A percentile compares a stretch with the other conserved stretches of the same genome.
phyloP scores from a whole-genome alignment of 1,140 invertebrate genomes.

The Orchesella cincta region DNA sequence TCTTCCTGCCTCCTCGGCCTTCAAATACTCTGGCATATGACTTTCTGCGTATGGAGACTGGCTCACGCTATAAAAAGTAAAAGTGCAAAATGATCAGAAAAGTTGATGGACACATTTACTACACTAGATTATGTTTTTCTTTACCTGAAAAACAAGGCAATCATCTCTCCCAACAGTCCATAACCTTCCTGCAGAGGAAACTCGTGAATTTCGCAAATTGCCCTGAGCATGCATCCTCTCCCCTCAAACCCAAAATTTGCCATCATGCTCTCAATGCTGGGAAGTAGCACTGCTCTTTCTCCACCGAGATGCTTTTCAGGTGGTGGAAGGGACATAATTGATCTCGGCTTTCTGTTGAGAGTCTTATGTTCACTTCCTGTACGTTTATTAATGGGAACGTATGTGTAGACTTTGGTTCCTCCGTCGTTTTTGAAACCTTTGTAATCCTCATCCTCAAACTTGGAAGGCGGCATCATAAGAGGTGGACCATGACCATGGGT shows the following conservation, averaged over 20 bases:
- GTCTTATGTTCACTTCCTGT: neutral
- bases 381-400: neutral
- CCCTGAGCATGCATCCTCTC: slow-evolving; percentile 43
- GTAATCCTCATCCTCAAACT: neutral
- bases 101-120: neutral
- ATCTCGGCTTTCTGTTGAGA: neutral
- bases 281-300: slow-evolving; percentile 45
- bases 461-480: neutral
- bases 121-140: neutral
- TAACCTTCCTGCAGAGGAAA: slow-evolving; percentile 43
- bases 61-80: slow-evolving; percentile 41
- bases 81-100: neutral
- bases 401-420: neutral
- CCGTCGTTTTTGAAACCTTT: neutral
- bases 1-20: slow-evolving; percentile 44
- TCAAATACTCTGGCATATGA: slow-evolving; percentile 47
- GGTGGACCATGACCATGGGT: neutral
- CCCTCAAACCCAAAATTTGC: slow-evolving; percentile 39
- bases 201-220: slow-evolving; percentile 49
- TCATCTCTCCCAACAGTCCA: slow-evolving; percentile 47
- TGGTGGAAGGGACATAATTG: slow-evolving; percentile 43
- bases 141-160: slow-evolving; percentile 48
- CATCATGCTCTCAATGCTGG: slow-evolving; percentile 41
- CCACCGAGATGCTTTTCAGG: slow-evolving; percentile 47
- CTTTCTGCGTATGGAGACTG: slow-evolving; percentile 40